Evolutionary conservation across 2,888 invertebrate genomes (phyloP), one percentile per base, ranked within the genome.

Genomic region (Plemyria rubiginata): DNA sequence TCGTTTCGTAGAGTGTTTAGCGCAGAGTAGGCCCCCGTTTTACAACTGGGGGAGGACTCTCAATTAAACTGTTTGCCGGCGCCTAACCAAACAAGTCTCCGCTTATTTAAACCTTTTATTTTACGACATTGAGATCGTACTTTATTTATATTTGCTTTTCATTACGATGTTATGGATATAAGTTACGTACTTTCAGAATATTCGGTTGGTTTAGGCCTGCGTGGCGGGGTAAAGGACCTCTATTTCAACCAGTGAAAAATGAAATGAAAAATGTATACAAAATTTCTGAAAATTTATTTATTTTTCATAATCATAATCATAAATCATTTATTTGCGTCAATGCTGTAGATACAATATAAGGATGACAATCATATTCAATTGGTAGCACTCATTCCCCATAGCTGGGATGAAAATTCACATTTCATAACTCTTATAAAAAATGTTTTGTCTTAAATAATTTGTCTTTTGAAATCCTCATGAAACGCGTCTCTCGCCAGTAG

Each of bases 131-230:
- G 48, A 64, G 62, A 57, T 57, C 62, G 48, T 65, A 65, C 65
- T 60, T 58, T 57, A 62, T 51, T 61, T 60, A 29, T 68, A 67
- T 70, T 70, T 72, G 59, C 66, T 58, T 72, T 70, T 70, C 71
- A 72, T 72, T 72, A 70, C 52, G 64, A 41, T 46, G 58, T 64
- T 66, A 50, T 28, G 61, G 62, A 57, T 54, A 64, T 52, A 53
- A 53, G 52, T 38, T 32, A 13, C 11, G 16, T 50, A 54, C 40
- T 64, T 50, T 29, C 4, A 13, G 12, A 28, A 13, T 45, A 45
- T 45, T 45, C 11, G 16, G 45, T 11, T 11, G 15, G 45, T 45
- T 16, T 4, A 32, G 32, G 32, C 6, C 32, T 4, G 8, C 32
- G 8, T 38, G 36, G 11, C 8, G 9, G 36, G 36, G 36, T 11